Conservation (phyloP, 1,140 invertebrate genomes). For the Cherax destructor region DNA sequence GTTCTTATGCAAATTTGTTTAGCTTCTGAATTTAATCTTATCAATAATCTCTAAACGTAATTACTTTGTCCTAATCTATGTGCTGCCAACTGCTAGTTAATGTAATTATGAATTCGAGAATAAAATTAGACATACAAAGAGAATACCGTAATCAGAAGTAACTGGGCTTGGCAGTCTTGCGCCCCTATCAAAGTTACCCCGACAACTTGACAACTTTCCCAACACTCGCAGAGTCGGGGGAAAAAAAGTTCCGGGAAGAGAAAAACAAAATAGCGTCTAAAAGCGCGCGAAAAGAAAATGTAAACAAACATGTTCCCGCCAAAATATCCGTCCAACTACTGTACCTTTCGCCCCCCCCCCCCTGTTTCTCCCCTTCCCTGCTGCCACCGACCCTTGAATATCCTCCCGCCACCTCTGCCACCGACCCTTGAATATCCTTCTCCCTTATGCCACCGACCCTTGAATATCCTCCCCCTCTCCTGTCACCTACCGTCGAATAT, state of each 20-base stretch:
- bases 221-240: neutral
- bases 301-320: neutral
- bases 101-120: slow-evolving; percentile 18
- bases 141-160: slow-evolving; percentile 40
- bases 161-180: slow-evolving; percentile 5
- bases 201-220: neutral
- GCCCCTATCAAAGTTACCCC: neutral
- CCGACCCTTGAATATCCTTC: too few relatives aligned
- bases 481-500: too few relatives aligned
- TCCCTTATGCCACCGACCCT: too few relatives aligned
- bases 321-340: slow-evolving; percentile 3
- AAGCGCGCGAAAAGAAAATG: neutral
- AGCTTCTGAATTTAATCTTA: neutral
- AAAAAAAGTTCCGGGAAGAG: neutral
- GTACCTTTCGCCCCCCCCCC: too few relatives aligned
- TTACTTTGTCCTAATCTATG: slow-evolving; percentile 19
- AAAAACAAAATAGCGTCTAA: neutral
- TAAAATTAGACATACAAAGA: slow-evolving; percentile 44
- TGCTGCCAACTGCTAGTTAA: neutral
- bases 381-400: too few relatives aligned
- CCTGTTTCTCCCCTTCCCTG: too few relatives aligned
- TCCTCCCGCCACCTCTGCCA: too few relatives aligned
- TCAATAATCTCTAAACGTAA: slow-evolving; percentile 19
- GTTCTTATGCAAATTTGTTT: slow-evolving; percentile 39
- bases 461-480: too few relatives aligned